phyloP scores from a whole-genome alignment of 2,797 vertebrate genomes.

The Danio tinwini region DNA sequence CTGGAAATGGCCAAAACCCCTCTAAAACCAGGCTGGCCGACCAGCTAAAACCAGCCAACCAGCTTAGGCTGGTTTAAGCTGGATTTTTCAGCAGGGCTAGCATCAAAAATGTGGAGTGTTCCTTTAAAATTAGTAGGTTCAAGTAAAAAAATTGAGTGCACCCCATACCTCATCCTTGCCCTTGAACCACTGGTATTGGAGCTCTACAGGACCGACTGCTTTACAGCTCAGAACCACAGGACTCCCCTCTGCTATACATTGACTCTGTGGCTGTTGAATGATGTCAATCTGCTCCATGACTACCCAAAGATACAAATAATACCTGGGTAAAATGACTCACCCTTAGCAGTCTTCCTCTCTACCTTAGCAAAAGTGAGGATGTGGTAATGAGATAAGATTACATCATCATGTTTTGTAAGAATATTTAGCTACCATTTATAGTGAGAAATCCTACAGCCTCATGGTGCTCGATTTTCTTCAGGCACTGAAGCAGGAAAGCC shows the following conservation, averaged over 20 bases:
- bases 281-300: constrained; percentile 73
- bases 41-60: too few species aligned
- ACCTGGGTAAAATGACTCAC: neutral
- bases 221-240: constrained; percentile 76
- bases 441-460: constrained; percentile 78
- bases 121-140: neutral
- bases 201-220: constrained; percentile 71
- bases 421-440: constrained; percentile 30
- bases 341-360: neutral
- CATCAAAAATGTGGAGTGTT: too few species aligned
- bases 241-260: constrained; percentile 67
- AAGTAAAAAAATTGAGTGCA: neutral
- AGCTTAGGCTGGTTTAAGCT: too few species aligned
- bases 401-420: neutral
- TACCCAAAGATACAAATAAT: constrained; percentile 46
- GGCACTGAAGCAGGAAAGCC: constrained; percentile 77
- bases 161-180: constrained; percentile 80
- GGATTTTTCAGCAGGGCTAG: too few species aligned
- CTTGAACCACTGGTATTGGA: constrained; percentile 88
- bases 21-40: too few species aligned
- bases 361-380: neutral
- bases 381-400: neutral
- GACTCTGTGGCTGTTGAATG: constrained; percentile 77
- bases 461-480: constrained; percentile 81
- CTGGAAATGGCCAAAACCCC: too few species aligned